Conservation (phyloP, 2,113 vertebrate species). For the Puntigrus tetrazona region DNA sequence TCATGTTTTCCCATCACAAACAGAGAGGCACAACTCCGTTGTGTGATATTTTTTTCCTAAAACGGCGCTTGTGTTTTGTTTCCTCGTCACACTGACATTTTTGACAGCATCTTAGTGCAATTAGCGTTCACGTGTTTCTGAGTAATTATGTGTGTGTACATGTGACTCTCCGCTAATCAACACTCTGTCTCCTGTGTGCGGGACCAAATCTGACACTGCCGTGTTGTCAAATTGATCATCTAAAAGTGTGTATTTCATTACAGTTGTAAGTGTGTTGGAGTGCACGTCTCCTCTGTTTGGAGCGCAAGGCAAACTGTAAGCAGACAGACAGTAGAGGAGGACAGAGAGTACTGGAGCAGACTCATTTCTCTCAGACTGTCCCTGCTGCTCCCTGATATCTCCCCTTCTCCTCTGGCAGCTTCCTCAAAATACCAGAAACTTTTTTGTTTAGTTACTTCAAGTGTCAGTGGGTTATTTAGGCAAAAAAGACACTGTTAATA, state of each 20-base stretch:
- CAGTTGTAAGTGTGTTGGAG: not conserved
- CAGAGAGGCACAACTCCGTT: conserved; percentile 7
- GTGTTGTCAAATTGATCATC: not conserved
- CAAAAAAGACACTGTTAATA: conserved; percentile 57
- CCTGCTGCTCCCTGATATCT: not conserved
- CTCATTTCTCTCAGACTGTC: not conserved
- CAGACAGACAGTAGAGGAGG: not conserved
- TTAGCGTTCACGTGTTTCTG: not conserved
- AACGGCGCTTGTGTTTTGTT: not conserved
- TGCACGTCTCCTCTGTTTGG: not conserved
- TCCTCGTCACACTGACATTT: not conserved
- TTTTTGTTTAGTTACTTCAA: conserved; percentile 51
- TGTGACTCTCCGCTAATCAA: not conserved
- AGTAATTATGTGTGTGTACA: conserved; percentile 3
- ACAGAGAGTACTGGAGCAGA: conserved; percentile 35
- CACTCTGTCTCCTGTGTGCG: not conserved
- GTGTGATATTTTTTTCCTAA: conserved; percentile 9
- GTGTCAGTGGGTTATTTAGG: conserved; percentile 68
- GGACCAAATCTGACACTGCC: not conserved
- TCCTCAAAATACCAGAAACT: conserved; percentile 44
- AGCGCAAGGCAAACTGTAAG: conserved; percentile 8
- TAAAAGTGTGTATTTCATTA: not conserved
- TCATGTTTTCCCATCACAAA: conserved; percentile 35
- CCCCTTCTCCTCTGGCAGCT: not conserved
- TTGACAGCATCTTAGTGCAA: conserved; percentile 37